Base-by-base conservation (phyloP, 2,797 vertebrate genomes). In the Sebastes matsubarae region DNA sequence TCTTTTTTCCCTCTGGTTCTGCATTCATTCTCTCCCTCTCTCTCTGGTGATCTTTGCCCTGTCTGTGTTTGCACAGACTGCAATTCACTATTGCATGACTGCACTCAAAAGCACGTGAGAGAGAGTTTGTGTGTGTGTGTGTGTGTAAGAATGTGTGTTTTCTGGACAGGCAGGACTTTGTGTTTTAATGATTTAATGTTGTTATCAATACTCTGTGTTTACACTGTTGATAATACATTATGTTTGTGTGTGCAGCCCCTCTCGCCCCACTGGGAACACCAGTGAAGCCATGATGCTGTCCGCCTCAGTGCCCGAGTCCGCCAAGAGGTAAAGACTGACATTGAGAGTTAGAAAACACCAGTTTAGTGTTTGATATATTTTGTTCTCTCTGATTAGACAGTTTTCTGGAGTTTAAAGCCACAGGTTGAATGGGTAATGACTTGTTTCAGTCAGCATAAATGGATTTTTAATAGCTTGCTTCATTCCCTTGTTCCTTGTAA, bases 221-320 rank as follows among this genome's bases (percentile, higher is more conserved):
- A 55, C 13, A n/a, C 29, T 74, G 70, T 78, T 84, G 34, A 68
- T 82, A 38, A 68, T 18, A 46, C 42, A 46, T 46, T 46, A 46
- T 72, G 64, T 38, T 70, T 82, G 63, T 88, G 66, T 88, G 75
- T 87, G 25, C 68, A 96, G 95, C 67, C 95, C 95, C 2, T 42
- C 94, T 27, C 93, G 92, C 54, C 93, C 94, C 2, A 54, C 95
- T 75, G 88, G 87, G 63, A 84, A 89, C 70, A 94, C 96, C 96
- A 97, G 93, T 4, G 97, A 98, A 75, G 86, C 97, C 84, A 84
- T 97, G 95, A 91, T 96, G 87, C 70, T 94, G 85, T 97, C 97
- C 70, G 95, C 97, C 0, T 93, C 95, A 71, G 95, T 91, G 0
- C 95, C 95, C 0, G 96, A 96, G 1, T 96, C 97, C 3, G 96